Percentiles rank a stretch among this genome's conserved stretches.
Conservation (phyloP, 2,797 vertebrate species). For the Chelidonichthys spinosus region DNA sequence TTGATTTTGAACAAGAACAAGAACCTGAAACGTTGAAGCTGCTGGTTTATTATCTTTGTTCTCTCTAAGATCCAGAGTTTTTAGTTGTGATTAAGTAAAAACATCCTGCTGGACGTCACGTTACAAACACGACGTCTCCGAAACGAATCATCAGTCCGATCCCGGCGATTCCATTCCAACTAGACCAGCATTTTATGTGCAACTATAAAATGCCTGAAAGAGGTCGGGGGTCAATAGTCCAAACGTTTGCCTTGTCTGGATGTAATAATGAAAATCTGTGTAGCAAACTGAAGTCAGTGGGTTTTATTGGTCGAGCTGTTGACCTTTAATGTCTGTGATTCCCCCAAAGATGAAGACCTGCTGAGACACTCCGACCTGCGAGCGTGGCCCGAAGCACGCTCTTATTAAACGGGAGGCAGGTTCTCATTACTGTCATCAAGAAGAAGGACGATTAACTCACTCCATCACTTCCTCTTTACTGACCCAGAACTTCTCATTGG, state of each 20-base stretch:
- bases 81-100: background rate
- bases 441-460: background rate
- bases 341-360: background rate
- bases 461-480: background rate
- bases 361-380: background rate
- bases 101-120: too few species aligned
- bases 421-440: background rate
- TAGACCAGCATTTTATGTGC: background rate
- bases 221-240: background rate
- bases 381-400: background rate
- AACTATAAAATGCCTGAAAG: background rate
- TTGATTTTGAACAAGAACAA: background rate
- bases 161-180: too few species aligned
- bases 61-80: too few species aligned
- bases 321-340: background rate
- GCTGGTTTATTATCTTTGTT: too few species aligned
- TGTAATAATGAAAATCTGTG: background rate
- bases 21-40: background rate
- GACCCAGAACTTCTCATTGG: too few species aligned
- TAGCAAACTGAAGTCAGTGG: background rate
- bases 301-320: background rate
- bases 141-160: too few species aligned
- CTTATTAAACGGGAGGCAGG: background rate
- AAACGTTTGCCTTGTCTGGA: background rate
- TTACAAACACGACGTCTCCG: too few species aligned